Percentiles rank a stretch among this genome's conserved stretches.
phyloP scores from a whole-genome alignment of 2,113 vertebrate genomes.

The Cyanistes caeruleus region DNA sequence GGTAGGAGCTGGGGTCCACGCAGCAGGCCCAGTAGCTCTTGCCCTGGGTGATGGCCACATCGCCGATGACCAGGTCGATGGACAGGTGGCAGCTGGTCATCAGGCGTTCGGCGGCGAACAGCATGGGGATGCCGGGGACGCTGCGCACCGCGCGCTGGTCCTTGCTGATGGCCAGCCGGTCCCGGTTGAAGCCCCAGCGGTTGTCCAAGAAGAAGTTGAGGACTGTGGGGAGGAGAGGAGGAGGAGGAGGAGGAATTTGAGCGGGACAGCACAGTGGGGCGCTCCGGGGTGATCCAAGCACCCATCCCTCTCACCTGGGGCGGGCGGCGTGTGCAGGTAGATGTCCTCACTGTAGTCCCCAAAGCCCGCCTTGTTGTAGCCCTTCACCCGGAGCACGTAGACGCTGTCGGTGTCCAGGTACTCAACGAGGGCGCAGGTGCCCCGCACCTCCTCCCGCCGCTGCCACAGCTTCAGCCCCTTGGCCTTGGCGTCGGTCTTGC shows the following conservation, averaged over 20 bases:
- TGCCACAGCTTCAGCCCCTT: conserved; percentile 84
- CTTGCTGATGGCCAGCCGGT: conserved; percentile 90
- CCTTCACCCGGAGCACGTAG: conserved; percentile 90
- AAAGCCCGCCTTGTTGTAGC: conserved; percentile 93
- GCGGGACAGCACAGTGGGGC: fast-evolving
- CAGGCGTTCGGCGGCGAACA: conserved; percentile 85
- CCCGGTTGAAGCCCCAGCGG: conserved; percentile 90
- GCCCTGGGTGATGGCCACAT: conserved; percentile 90
- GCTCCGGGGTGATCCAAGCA: fast-evolving
- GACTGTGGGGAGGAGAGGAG: conserved; percentile 71
- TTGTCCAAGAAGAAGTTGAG: conserved; percentile 93
- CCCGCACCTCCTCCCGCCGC: conserved; percentile 88
- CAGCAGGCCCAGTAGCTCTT: conserved; percentile 97
- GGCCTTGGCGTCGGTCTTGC: conserved; percentile 82
- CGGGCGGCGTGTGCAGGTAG: conserved; percentile 92
- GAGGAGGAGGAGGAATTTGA: neutral
- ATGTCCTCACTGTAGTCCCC: conserved; percentile 96
- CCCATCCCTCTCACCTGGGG: conserved; percentile 80
- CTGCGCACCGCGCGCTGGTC: conserved; percentile 92
- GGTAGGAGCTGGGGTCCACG: conserved; percentile 92
- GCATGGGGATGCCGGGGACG: conserved; percentile 87
- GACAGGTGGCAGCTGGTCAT: conserved; percentile 94
- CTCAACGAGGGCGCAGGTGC: conserved; percentile 88
- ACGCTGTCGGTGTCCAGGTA: conserved; percentile 90
- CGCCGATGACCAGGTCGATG: conserved; percentile 87